Base-by-base conservation (phyloP, 2,888 invertebrate species). In the Dermolepida albohirtum region DNA sequence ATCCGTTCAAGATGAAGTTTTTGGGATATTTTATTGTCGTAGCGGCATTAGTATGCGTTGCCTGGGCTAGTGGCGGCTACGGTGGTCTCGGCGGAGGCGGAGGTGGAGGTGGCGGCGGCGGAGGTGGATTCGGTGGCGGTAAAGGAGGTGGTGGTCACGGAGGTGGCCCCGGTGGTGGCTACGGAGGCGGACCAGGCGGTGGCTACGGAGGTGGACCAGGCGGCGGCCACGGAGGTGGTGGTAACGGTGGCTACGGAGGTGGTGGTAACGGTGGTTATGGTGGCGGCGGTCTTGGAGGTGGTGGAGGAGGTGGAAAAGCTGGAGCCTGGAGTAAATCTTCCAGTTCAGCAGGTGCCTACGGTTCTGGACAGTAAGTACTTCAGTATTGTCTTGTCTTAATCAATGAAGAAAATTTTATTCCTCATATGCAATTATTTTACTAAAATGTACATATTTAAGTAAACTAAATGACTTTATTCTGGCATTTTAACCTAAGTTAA, bases 91-190 rank as follows among this genome's bases (percentile, higher is more conserved):
- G 16, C n/a, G 14, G 29, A 14, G 51, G 64, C 6, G 51, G 64
- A 22, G 49, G 50, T 14, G 27, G 27, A 2, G 51, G 65, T 67
- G 70, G 70, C 67, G 72, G 66, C 4, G 67, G 72, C 49, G 71
- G 71, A 49, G 70, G 69, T 47, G 83, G 79, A 78, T 81, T 80
- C 81, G 81, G 81, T 80, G 79, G 82, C 78, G 81, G 81, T 78
- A 83, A 83, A 81, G 70, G 55, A 41, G 43, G 41, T 6, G 57
- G 57, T 6, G 22, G 57, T 40, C 16, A 39, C 47, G 64, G 55
- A 14, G 67, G 62, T 55, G 66, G 62, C 0, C 29, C 40, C 14
- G 68, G 70, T 14, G 73, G 71, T 14, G 59, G 68, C 49, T 69
- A 70, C 12, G 71, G 71, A 22, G 59, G 47, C 11, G 55, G 55